These are phyloP conservation scores for Psittacus erithacus DNA, from an alignment of 2,113 vertebrate genomes.

Conservation along the genomic window DNA sequence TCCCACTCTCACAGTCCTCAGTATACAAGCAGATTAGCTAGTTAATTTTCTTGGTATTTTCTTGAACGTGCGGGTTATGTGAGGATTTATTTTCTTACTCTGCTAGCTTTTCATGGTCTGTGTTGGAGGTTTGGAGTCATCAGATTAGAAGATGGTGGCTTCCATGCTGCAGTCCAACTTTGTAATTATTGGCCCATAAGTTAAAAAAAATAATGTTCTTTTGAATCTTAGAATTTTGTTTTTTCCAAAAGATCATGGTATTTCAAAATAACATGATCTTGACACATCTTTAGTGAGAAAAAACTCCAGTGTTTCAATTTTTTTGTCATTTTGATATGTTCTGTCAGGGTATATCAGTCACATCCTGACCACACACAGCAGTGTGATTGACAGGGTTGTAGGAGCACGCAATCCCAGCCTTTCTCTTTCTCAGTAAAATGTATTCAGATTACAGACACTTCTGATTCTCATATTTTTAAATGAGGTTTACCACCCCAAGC, in stretches of 20 bases:
- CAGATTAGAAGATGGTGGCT: not conserved
- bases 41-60: not conserved
- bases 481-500: not conserved
- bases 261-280: not conserved
- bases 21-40: not conserved
- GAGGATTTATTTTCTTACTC: not conserved
- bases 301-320: not conserved
- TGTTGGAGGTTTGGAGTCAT: not conserved
- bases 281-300: not conserved
- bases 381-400: conserved; percentile 5
- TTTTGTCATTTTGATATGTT: not conserved
- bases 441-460: not conserved
- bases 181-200: not conserved
- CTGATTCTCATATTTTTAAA: conserved; percentile 20
- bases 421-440: not conserved
- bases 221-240: not conserved
- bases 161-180: not conserved
- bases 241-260: not conserved
- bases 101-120: not conserved
- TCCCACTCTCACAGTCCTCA: not conserved
- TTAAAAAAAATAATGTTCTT: not conserved
- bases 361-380: not conserved
- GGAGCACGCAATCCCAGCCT: not conserved
- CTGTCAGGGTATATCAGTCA: conserved; percentile 17
- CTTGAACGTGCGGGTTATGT: not conserved